These are phyloP conservation scores for Hippopotamus amphibius DNA, from an alignment of 2,113 vertebrate species.

Conservation along the genomic window DNA sequence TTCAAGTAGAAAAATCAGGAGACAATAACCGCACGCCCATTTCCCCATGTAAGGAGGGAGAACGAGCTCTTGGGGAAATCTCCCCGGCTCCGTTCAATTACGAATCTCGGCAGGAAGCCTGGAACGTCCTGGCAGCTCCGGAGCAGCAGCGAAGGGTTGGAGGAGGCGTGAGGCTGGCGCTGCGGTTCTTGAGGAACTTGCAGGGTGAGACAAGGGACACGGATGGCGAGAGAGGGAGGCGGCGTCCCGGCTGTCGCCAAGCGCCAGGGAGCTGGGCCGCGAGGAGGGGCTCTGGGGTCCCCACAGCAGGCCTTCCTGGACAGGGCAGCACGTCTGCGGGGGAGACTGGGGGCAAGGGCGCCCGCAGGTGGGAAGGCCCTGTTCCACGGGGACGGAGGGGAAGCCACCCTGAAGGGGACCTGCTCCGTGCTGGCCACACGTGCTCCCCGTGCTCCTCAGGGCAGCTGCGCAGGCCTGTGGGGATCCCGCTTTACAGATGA, in stretches of 20 bases:
- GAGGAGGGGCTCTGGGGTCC: background rate
- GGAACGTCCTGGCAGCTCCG: slow-evolving; percentile 37
- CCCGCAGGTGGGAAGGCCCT: background rate
- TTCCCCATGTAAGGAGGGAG: background rate
- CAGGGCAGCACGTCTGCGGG: background rate
- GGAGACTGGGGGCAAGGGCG: background rate
- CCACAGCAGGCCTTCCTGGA: background rate
- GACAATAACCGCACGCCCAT: slow-evolving; percentile 8
- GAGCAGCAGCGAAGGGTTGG: background rate
- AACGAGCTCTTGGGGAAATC: slow-evolving; percentile 51
- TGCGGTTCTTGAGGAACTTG: background rate
- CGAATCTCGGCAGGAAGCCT: slow-evolving; percentile 77
- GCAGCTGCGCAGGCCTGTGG: background rate
- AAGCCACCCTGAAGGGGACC: background rate
- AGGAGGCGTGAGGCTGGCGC: background rate
- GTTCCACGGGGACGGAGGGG: background rate
- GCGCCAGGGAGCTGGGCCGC: background rate
- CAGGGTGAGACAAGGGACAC: background rate
- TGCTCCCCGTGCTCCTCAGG: background rate
- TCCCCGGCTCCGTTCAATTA: slow-evolving; percentile 64
- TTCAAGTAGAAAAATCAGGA: background rate
- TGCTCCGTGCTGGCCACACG: background rate
- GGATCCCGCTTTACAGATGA: background rate
- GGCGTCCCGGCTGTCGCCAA: background rate
- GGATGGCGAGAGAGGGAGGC: accelerated